phyloP scores from a whole-genome alignment of 2,113 vertebrate genomes.

The Neodon shergylaensis region DNA sequence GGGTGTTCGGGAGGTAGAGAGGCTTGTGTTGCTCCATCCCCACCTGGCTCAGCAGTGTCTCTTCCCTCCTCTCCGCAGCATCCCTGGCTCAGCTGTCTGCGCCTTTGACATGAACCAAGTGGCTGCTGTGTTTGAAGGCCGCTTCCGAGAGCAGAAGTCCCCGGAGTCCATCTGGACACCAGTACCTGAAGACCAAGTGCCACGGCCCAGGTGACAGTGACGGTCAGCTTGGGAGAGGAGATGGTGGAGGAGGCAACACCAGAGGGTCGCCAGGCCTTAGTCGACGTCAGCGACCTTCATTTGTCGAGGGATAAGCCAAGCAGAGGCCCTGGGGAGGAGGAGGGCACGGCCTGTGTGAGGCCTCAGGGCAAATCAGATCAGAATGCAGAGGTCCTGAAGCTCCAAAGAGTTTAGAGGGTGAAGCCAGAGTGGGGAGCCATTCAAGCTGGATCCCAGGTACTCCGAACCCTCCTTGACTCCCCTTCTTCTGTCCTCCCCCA shows the following conservation, averaged over 20 bases:
- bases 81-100: conserved; percentile 96
- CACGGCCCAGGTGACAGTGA: conserved; percentile 91
- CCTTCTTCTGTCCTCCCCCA: conserved; percentile 63
- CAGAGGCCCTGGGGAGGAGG: no score
- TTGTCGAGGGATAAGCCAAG: not conserved
- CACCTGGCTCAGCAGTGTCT: not conserved
- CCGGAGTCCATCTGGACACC: conserved; percentile 97
- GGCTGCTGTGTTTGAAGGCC: conserved; percentile 93
- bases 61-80: conserved; percentile 82
- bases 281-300: not conserved
- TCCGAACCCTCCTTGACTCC: accelerated
- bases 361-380: not conserved
- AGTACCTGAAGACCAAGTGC: conserved; percentile 94
- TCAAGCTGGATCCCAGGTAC: no score
- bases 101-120: conserved; percentile 97
- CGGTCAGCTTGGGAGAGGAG: not conserved
- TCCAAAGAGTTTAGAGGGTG: not conserved
- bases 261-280: not conserved
- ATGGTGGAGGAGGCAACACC: not conserved
- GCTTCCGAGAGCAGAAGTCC: conserved; percentile 97
- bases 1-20: accelerated
- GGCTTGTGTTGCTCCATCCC: no score
- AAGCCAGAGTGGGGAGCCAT: not conserved
- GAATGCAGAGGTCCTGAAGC: not conserved
- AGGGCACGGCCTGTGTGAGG: not conserved